Percentiles rank a stretch among this genome's conserved stretches.
phyloP scores from a whole-genome alignment of 1,140 invertebrate genomes.

The Chionoecetes opilio region DNA sequence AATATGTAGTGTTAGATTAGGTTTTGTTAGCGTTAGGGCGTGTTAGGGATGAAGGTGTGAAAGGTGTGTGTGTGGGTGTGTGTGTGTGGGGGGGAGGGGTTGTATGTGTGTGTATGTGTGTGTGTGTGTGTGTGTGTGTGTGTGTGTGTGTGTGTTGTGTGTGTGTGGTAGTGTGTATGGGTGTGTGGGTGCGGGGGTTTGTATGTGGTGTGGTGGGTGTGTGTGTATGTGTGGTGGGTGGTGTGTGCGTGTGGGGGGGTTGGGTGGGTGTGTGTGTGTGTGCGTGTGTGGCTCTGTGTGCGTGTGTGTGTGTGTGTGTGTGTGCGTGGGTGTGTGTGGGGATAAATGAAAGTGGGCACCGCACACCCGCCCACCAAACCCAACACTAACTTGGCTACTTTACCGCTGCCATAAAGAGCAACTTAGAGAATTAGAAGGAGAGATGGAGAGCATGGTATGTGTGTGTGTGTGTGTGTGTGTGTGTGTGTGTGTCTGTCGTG shows the following conservation, averaged over 20 bases:
- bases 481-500: no score
- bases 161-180: neutral
- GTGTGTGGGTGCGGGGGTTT: no score
- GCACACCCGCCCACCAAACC: neutral
- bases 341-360: neutral
- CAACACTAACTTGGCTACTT: neutral
- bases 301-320: neutral
- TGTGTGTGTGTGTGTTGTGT: neutral
- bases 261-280: no score
- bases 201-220: no score
- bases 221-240: no score
- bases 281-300: neutral
- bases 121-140: neutral
- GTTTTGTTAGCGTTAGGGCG: neutral
- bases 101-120: neutral
- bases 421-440: constrained; percentile 48
- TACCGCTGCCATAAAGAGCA: constrained; percentile 45
- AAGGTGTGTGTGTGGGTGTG: neutral
- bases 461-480: no score
- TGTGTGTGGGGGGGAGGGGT: no score
- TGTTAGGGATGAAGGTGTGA: no score
- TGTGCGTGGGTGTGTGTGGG: no score
- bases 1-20: neutral
- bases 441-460: constrained; percentile 36
- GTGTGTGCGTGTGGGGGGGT: neutral